Evolutionary conservation across 1,140 invertebrate species (phyloP).

Genomic region (Triops cancriformis): DNA sequence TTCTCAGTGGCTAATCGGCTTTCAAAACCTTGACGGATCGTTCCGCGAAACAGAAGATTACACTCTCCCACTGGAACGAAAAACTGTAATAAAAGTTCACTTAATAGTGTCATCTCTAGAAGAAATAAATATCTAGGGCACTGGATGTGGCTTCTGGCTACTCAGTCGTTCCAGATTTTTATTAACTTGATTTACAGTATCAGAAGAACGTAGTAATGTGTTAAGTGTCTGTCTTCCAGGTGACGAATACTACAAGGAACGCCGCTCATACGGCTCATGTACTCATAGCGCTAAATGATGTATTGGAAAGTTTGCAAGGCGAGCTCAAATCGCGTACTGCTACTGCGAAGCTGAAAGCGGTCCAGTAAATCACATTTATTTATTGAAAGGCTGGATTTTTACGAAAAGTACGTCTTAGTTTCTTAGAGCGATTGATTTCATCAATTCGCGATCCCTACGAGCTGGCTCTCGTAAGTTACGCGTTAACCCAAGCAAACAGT

Average conservation of each 20-base stretch:
- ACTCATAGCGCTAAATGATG: slow-evolving; percentile 41
- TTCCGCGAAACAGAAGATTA: slow-evolving; percentile 41
- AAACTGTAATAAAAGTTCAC: slow-evolving; percentile 16
- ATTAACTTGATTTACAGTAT: no score
- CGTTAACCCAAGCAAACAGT: slow-evolving; percentile 41
- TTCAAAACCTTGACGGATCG: slow-evolving; percentile 41
- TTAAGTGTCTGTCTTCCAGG: no score
- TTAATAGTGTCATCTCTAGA: no score
- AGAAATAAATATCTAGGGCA: no score
- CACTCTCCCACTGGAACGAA: slow-evolving; percentile 8
- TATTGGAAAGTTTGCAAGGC: slow-evolving; percentile 38
- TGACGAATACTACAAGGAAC: slow-evolving; percentile 34
- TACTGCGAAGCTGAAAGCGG: slow-evolving; percentile 36
- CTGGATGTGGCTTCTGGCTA: no score
- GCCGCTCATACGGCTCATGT: slow-evolving; percentile 47
- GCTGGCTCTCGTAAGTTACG: slow-evolving; percentile 45
- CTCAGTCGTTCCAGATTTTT: no score
- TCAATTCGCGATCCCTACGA: slow-evolving; percentile 43
- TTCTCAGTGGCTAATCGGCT: slow-evolving; percentile 41
- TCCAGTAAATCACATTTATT: slow-evolving; percentile 33
- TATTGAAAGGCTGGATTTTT: neutral
- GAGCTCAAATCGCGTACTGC: slow-evolving; percentile 33
- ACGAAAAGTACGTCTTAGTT: slow-evolving; percentile 33
- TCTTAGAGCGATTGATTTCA: slow-evolving; percentile 41
- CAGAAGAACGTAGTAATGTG: no score